These are phyloP conservation scores for Drosophila pseudoananassae DNA, from an alignment of 1,140 invertebrate species.

Conservation along the genomic window DNA sequence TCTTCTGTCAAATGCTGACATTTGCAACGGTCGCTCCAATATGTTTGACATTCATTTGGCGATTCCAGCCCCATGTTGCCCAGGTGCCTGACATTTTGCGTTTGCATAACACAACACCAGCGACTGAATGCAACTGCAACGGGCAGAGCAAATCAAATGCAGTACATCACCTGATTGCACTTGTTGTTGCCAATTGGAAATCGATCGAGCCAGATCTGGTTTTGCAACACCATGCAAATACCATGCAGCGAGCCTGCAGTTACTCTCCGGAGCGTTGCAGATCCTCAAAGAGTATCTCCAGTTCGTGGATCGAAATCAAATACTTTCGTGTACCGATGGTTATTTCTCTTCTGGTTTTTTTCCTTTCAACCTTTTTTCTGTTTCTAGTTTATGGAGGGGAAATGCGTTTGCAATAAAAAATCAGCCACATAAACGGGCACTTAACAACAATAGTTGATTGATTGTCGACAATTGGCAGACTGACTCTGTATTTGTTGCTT, in stretches of 20 bases:
- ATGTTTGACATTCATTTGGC: conserved; percentile 77
- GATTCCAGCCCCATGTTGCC: conserved; percentile 68
- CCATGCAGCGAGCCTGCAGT: conserved; percentile 39
- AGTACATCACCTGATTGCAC: conserved; percentile 77
- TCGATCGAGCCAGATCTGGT: conserved; percentile 25
- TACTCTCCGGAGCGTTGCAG: neutral
- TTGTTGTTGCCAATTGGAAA: conserved; percentile 62
- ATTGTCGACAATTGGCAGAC: conserved; percentile 70
- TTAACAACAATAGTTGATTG: conserved; percentile 74
- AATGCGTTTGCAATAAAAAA: conserved; percentile 72
- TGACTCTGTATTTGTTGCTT: conserved; percentile 42
- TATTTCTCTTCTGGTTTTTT: conserved; percentile 21
- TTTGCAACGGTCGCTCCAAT: conserved; percentile 76
- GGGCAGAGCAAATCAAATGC: conserved; percentile 66
- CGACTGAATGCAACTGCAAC: conserved; percentile 41
- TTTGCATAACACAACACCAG: conserved; percentile 66
- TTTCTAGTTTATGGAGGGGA: conserved; percentile 40
- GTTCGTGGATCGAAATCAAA: neutral
- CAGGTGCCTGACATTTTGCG: conserved; percentile 78
- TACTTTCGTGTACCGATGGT: conserved; percentile 3
- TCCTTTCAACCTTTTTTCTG: neutral
- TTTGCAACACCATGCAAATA: conserved; percentile 65
- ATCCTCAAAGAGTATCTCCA: conserved; percentile 1
- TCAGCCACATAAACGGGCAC: conserved; percentile 54
- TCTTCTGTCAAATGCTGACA: conserved; percentile 75